Percentiles rank a stretch among this genome's conserved stretches.
Evolutionary conservation across 2,113 vertebrate species (phyloP).

Genomic region (Microcebus murinus): DNA sequence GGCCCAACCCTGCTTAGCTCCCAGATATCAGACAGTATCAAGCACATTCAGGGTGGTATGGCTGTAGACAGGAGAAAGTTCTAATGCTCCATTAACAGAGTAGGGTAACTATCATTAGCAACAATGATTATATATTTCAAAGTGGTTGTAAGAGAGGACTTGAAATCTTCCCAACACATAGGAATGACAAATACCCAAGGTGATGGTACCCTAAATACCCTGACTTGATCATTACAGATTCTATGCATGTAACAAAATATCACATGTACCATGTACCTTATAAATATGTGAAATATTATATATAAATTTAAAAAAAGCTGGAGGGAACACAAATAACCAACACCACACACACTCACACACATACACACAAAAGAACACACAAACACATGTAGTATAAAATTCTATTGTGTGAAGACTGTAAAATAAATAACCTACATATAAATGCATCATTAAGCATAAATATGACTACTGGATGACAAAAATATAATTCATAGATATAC

Average conservation of each 20-base stretch:
- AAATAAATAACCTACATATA: neutral
- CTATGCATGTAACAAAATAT: neutral
- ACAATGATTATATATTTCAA: neutral
- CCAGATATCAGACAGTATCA: too few species aligned
- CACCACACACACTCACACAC: neutral
- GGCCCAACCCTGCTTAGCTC: too few species aligned
- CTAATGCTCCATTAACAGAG: neutral
- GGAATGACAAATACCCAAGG: neutral
- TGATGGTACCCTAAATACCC: neutral
- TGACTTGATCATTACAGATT: neutral
- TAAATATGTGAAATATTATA: neutral
- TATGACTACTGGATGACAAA: neutral
- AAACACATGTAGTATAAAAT: neutral
- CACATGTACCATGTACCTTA: neutral
- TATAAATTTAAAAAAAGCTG: neutral
- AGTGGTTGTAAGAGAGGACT: neutral
- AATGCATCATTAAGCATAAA: neutral
- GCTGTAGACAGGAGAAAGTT: neutral
- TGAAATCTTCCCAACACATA: neutral
- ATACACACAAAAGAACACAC: neutral
- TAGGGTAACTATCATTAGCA: neutral
- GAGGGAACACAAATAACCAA: neutral
- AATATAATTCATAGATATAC: neutral
- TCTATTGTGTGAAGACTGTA: neutral
- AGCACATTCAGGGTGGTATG: too few species aligned